phyloP scores from a whole-genome alignment of 2,888 invertebrate species.

The Caradrina kadenii region DNA sequence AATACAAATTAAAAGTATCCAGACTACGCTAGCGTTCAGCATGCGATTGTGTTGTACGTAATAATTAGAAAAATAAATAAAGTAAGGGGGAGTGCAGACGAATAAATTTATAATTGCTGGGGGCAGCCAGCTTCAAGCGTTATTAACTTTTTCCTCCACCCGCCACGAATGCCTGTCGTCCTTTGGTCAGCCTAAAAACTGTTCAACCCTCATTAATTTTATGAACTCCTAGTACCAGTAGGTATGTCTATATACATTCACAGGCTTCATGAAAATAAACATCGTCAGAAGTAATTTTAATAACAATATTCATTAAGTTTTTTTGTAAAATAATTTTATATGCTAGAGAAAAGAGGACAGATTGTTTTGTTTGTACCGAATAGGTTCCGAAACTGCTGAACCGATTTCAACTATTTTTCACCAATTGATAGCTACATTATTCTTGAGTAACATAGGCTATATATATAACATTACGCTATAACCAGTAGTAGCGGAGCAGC shows the following conservation, averaged over 20 bases:
- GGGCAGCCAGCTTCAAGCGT: slow-evolving; percentile 70
- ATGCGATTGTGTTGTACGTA: slow-evolving; percentile 59
- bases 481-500: no score
- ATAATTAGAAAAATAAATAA: slow-evolving; percentile 66
- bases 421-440: no score
- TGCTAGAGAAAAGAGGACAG: background rate
- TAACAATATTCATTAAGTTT: slow-evolving; percentile 2
- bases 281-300: slow-evolving; percentile 2
- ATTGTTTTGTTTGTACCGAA: no score
- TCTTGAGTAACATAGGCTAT: no score
- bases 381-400: no score
- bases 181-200: slow-evolving; percentile 68
- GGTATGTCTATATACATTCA: slow-evolving; percentile 45
- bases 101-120: slow-evolving; percentile 73
- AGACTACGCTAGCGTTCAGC: slow-evolving; percentile 43
- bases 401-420: no score
- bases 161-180: slow-evolving; percentile 60
- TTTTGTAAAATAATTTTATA: background rate
- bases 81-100: slow-evolving; percentile 57
- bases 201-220: slow-evolving; percentile 70
- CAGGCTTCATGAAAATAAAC: slow-evolving; percentile 12
- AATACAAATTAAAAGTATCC: slow-evolving; percentile 55
- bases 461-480: no score
- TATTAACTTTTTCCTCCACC: slow-evolving; percentile 74
- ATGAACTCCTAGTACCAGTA: slow-evolving; percentile 56